These are phyloP conservation scores for Tipula helvola DNA, from an alignment of 2,888 invertebrate genomes.

Conservation along the genomic window DNA sequence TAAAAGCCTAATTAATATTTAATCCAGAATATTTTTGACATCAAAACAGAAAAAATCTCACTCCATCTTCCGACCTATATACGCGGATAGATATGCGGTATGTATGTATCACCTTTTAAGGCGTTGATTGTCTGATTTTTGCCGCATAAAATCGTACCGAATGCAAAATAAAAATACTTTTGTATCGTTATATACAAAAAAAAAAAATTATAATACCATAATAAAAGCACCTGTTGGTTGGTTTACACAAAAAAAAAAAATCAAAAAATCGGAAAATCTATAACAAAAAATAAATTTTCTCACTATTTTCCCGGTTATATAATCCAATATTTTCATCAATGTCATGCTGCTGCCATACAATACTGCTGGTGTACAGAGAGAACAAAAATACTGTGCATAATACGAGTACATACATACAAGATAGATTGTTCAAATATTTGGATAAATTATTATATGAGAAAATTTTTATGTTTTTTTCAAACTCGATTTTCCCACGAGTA, in stretches of 20 bases:
- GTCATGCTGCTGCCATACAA: neutral
- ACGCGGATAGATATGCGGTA: no score
- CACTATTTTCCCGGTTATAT: neutral
- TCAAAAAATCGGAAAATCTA: neutral
- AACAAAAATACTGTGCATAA: neutral
- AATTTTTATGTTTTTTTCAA: neutral
- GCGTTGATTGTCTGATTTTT: neutral
- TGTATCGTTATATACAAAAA: neutral
- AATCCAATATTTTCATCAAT: conserved; percentile 4
- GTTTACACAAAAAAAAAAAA: neutral
- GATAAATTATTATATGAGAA: neutral
- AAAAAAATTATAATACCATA: neutral
- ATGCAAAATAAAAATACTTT: neutral
- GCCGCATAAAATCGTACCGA: neutral
- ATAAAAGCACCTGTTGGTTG: neutral
- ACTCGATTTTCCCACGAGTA: neutral
- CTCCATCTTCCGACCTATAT: no score
- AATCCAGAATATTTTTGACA: no score
- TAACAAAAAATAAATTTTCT: neutral
- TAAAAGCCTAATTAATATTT: no score
- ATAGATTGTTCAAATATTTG: conserved; percentile 4
- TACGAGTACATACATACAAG: neutral
- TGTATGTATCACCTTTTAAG: neutral
- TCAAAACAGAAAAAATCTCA: no score
- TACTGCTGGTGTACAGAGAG: neutral